A percentile compares a stretch with the other conserved stretches of the same genome.
Conservation (phyloP, 1,140 invertebrate species). For the Aricia agestis region DNA sequence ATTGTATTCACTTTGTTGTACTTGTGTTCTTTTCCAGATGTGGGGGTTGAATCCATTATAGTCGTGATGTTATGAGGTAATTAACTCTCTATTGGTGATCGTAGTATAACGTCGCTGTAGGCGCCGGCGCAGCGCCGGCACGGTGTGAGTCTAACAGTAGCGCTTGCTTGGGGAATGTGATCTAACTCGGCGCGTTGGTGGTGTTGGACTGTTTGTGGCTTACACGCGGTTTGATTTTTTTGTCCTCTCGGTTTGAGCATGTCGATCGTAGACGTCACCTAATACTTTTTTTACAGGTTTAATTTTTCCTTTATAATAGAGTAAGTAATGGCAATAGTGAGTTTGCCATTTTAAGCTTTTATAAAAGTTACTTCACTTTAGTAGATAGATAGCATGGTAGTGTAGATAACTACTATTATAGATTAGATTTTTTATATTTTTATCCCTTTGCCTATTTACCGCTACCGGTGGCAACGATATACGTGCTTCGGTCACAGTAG, state of each 20-base stretch:
- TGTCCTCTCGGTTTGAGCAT: slow-evolving; percentile 1
- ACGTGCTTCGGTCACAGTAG: no score
- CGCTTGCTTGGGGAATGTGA: slow-evolving; percentile 63
- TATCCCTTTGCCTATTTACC: no score
- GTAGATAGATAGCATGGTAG: slow-evolving; percentile 13
- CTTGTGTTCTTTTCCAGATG: slow-evolving; percentile 76
- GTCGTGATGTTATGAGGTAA: slow-evolving; percentile 75
- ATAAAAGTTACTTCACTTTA: neutral
- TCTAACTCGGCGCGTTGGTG: slow-evolving; percentile 34
- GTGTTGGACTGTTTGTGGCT: slow-evolving; percentile 45
- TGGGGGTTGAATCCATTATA: slow-evolving; percentile 75
- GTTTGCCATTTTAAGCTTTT: slow-evolving; percentile 4
- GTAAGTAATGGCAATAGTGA: slow-evolving; percentile 4
- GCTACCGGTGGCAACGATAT: no score
- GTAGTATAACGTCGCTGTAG: slow-evolving; percentile 60
- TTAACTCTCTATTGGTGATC: slow-evolving; percentile 73
- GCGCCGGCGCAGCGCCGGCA: slow-evolving; percentile 36
- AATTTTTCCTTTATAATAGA: neutral
- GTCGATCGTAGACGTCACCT: slow-evolving; percentile 8
- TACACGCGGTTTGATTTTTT: slow-evolving; percentile 19
- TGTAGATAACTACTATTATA: neutral
- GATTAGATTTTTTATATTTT: no score
- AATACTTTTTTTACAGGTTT: slow-evolving; percentile 15
- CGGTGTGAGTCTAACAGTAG: slow-evolving; percentile 45
- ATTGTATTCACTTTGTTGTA: slow-evolving; percentile 74